Evolutionary conservation across 1,140 invertebrate species (phyloP).

Genomic region (Triops cancriformis): DNA sequence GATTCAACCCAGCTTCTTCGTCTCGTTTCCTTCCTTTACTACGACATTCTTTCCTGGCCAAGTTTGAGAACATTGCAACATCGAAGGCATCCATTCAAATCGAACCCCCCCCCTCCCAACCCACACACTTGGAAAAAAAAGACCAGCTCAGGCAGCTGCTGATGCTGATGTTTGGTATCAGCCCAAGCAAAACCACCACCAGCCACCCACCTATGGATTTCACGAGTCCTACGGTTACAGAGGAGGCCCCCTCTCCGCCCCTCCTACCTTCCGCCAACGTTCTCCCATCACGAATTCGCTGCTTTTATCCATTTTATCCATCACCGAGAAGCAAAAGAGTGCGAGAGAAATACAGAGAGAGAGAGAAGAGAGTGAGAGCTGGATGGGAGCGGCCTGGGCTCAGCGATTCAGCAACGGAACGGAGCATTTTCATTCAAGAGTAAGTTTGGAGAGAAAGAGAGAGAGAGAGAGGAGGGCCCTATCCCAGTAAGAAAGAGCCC

Average conservation of each 20-base stretch:
- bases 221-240: not conserved
- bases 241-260: not conserved
- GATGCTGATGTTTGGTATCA: slow-evolving; percentile 13
- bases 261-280: not conserved
- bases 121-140: not conserved
- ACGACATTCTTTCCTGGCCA: not conserved
- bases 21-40: not conserved
- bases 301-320: not conserved
- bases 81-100: not conserved
- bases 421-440: not conserved
- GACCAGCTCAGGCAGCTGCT: not conserved
- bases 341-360: too few relatives aligned
- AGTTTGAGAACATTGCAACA: not conserved
- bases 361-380: not conserved
- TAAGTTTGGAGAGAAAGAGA: not conserved
- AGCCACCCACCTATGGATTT: slow-evolving; percentile 2
- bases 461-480: not conserved
- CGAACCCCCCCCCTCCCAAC: not conserved
- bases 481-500: slow-evolving; percentile 4
- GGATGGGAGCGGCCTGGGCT: not conserved
- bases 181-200: not conserved
- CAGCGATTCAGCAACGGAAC: not conserved
- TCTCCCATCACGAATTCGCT: not conserved
- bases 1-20: not conserved
- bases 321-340: too few relatives aligned